Percentiles rank a stretch among this genome's conserved stretches.
Conservation (phyloP, 2,888 invertebrate genomes). For the Sepiola atlantica region DNA sequence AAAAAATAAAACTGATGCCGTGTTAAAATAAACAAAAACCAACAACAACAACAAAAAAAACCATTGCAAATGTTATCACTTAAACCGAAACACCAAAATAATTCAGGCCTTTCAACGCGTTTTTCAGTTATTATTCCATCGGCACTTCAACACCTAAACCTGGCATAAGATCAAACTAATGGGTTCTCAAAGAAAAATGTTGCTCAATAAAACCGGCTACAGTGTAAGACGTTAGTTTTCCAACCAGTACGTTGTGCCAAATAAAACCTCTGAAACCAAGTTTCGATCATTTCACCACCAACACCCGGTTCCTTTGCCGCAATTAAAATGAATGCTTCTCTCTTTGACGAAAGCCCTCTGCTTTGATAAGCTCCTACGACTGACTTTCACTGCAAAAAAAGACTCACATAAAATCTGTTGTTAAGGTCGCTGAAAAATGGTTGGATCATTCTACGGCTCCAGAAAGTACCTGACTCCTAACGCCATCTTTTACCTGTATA, state of each 20-base stretch:
- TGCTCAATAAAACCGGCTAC: background rate
- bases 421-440: too few species aligned
- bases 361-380: too few species aligned
- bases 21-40: background rate
- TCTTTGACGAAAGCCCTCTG: too few species aligned
- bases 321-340: too few species aligned
- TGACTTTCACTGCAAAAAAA: too few species aligned
- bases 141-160: background rate
- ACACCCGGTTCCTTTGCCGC: too few species aligned
- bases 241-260: background rate
- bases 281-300: too few species aligned
- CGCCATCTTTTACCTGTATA: too few species aligned
- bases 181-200: background rate
- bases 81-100: background rate
- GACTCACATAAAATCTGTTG: too few species aligned
- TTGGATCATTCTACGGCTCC: too few species aligned
- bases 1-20: background rate
- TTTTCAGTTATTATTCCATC: background rate
- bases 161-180: background rate
- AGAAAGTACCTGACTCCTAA: too few species aligned
- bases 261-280: too few species aligned
- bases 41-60: background rate
- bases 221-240: background rate
- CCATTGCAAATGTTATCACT: background rate
- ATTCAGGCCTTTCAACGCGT: background rate